Evolutionary conservation across 2,888 invertebrate genomes (phyloP).

Genomic region (Metacarcinus magister): DNA sequence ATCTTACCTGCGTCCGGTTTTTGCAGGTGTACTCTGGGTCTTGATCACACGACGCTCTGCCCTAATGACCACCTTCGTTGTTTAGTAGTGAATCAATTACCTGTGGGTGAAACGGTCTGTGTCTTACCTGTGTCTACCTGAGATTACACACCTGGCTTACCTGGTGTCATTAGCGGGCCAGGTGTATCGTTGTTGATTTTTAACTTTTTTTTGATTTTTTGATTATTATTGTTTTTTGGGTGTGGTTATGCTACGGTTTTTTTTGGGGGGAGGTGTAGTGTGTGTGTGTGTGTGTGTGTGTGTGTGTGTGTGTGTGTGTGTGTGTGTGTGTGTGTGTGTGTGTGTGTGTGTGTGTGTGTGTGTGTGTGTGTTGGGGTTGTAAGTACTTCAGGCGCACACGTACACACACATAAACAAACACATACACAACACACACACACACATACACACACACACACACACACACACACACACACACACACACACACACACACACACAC

Average conservation of each 20-base stretch:
- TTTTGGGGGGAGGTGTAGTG: neutral
- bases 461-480: slow-evolving; percentile 18
- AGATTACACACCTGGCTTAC: neutral
- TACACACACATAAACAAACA: neutral
- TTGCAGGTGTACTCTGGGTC: neutral
- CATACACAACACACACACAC: slow-evolving; percentile 39
- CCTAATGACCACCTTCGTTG: neutral
- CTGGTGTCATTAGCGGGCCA: neutral
- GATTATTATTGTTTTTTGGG: too few species aligned
- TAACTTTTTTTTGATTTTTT: too few species aligned
- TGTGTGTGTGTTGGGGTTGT: neutral
- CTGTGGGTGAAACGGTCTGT: neutral
- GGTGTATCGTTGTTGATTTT: neutral
- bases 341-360: slow-evolving; percentile 42
- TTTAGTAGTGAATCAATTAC: slow-evolving; percentile 26
- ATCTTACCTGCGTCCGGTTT: slow-evolving; percentile 4
- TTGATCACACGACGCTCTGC: neutral
- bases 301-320: slow-evolving; percentile 7
- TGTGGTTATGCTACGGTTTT: too few species aligned
- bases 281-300: neutral
- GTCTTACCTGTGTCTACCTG: neutral
- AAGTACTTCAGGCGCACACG: neutral
- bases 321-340: slow-evolving; percentile 44
- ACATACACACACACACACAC: slow-evolving; percentile 42
- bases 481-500: slow-evolving; percentile 37